These are phyloP conservation scores for Meriones unguiculatus DNA, from an alignment of 2,113 vertebrate species.

Conservation along the genomic window DNA sequence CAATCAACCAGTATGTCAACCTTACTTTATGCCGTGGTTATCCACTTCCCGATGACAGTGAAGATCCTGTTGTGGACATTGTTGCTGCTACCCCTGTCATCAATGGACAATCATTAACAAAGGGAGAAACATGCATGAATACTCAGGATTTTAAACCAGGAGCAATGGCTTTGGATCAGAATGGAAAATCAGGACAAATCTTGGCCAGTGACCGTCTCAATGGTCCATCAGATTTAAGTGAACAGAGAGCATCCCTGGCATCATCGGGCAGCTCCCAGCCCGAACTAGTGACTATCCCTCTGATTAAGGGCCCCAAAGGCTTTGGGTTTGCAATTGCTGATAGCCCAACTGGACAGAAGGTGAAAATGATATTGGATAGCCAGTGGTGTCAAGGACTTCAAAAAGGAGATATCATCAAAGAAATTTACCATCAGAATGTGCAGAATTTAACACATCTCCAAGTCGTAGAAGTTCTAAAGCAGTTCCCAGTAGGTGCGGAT, in stretches of 20 bases:
- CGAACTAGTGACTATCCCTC: constrained; percentile 94
- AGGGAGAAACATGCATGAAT: constrained; percentile 85
- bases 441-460: constrained; percentile 96
- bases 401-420: constrained; percentile 98
- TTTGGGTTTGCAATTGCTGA: constrained; percentile 99
- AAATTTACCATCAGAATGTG: constrained; percentile 97
- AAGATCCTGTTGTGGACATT: constrained; percentile 88
- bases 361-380: constrained; percentile 99
- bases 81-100: constrained; percentile 90
- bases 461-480: constrained; percentile 99
- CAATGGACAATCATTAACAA: constrained; percentile 87
- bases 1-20: constrained; percentile 96
- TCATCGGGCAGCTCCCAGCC: constrained; percentile 92
- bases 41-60: constrained; percentile 95
- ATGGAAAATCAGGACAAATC: constrained; percentile 85
- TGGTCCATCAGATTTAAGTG: constrained; percentile 85
- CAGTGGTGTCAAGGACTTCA: constrained; percentile 98
- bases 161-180: constrained; percentile 87
- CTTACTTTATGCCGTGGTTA: constrained; percentile 98
- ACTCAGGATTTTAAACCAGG: constrained; percentile 89
- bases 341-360: constrained; percentile 96
- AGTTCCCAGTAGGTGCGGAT: constrained; percentile 95
- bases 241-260: constrained; percentile 89
- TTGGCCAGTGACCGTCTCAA: constrained; percentile 90
- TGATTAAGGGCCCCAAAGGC: constrained; percentile 97